A percentile compares a stretch with the other conserved stretches of the same genome.
phyloP scores from a whole-genome alignment of 2,113 vertebrate genomes.

The Dromiciops gliroides region DNA sequence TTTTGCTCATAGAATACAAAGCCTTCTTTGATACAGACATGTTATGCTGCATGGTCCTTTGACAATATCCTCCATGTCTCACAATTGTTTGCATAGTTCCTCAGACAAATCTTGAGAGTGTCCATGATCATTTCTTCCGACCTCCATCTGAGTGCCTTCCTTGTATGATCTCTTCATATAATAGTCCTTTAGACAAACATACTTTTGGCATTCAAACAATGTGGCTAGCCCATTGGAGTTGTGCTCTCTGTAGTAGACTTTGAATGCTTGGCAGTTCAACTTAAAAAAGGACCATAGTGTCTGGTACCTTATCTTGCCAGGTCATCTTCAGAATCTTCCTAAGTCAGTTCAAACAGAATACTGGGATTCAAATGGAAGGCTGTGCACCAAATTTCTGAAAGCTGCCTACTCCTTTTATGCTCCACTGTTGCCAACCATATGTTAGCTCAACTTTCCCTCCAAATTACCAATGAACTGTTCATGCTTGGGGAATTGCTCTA shows the following conservation, averaged over 20 bases:
- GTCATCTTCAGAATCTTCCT: not conserved
- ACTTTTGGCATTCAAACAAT: not conserved
- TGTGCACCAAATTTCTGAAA: too few relatives aligned
- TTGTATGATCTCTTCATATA: not conserved
- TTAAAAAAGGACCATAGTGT: not conserved
- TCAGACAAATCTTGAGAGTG: not conserved
- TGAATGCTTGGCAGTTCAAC: too few relatives aligned
- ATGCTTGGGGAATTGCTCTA: too few relatives aligned
- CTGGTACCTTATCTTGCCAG: not conserved
- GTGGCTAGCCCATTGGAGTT: too few relatives aligned
- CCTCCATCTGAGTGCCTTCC: not conserved
- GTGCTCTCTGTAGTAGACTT: too few relatives aligned
- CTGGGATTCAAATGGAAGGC: too few relatives aligned
- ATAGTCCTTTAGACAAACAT: not conserved
- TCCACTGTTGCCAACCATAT: too few relatives aligned
- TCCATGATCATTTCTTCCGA: not conserved
- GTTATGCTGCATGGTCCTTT: conserved; percentile 17
- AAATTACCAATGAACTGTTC: too few relatives aligned
- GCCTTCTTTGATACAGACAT: not conserved
- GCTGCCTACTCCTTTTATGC: too few relatives aligned
- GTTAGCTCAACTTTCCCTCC: too few relatives aligned
- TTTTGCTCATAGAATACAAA: not conserved
- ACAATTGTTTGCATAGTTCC: not conserved
- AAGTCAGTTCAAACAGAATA: not conserved
- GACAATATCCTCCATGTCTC: not conserved